phyloP scores from a whole-genome alignment of 2,113 vertebrate species.

The Megaptera novaeangliae region DNA sequence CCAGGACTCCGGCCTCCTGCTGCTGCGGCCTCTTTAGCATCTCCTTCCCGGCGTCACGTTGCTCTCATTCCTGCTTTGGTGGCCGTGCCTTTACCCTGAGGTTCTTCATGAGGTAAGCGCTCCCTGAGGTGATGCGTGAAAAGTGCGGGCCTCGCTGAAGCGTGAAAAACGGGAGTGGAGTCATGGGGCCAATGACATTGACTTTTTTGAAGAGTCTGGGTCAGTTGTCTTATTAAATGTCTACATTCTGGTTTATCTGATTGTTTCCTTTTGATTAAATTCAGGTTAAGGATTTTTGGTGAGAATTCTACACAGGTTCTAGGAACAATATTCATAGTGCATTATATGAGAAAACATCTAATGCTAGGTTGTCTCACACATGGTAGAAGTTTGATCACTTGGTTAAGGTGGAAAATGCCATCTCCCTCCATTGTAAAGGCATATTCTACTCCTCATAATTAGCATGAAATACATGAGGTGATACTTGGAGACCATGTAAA shows the following conservation, averaged over 20 bases:
- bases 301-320: background rate
- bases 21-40: no score
- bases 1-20: no score
- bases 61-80: no score
- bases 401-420: background rate
- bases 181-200: background rate
- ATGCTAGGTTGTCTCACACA: background rate
- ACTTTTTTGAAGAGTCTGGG: background rate
- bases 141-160: accelerated
- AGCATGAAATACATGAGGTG: background rate
- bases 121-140: no score
- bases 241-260: background rate
- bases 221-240: background rate
- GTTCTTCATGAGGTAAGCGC: no score
- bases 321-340: background rate
- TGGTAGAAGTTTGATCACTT: background rate
- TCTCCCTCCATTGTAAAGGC: background rate
- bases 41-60: no score
- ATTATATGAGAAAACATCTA: background rate
- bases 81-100: no score
- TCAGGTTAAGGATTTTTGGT: background rate
- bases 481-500: background rate
- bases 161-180: no score
- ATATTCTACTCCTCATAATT: background rate
- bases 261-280: background rate